Base-by-base conservation (phyloP, 2,113 vertebrate genomes). In the Larimichthys polyactis region DNA sequence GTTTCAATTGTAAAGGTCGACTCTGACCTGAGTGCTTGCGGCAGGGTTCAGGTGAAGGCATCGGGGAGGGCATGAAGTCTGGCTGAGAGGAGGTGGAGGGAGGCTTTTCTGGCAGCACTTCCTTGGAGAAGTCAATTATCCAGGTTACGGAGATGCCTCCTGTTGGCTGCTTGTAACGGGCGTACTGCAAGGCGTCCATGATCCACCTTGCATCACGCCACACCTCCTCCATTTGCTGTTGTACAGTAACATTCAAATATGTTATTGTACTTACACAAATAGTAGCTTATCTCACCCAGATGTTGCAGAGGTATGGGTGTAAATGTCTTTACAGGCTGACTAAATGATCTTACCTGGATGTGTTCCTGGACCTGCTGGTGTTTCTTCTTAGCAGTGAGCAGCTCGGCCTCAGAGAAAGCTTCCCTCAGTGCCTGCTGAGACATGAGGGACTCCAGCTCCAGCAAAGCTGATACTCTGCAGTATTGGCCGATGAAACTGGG, bases 191-290 rank as follows among this genome's bases (percentile, higher is more conserved):
- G 22, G 96, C 96, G 1, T 97, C 96, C 95, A 97, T 97, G 75
- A 98, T 97, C 97, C 97, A 98, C 59, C 97, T 95, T 43, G 96
- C 95, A 83, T 98, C 97, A 0, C 96, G 94, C 97, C 97, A 98
- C 79, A 97, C 94, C 84, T 98, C 97, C 86, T 98, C 97, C 96
- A 97, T 96, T 95, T 97, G 96, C 97, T 98, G 93, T 74, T 11
- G 20, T 1, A 49, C 15, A 73, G 29, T 44, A 40, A 70, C 9
- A 69, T 27, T 51, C 8, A 43, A 16, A 49, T 62, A 3, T 46
- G 1, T 27, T 4, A 14, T 6, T 66, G 11, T 4, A 67, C 32
- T 40, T 0, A 52, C 20, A 60, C 7, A 27, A 16, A 65, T 24
- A 51, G 15, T 4, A 63, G 22, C 22, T n/a, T 1, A 1, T 5